Evolutionary conservation across 2,888 invertebrate genomes (phyloP).

Genomic region (Neria commutata): DNA sequence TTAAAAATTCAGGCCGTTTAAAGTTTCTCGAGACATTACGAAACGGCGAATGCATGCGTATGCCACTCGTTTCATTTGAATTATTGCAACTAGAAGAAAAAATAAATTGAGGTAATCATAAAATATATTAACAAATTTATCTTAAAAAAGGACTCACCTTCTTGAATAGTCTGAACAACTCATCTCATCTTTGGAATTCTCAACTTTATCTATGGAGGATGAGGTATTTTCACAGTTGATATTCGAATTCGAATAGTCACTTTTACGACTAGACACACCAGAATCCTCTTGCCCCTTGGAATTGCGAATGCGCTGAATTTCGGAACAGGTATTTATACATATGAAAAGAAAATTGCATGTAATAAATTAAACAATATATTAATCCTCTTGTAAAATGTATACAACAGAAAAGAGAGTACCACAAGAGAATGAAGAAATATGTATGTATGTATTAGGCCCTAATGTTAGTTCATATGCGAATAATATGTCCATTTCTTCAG

Average conservation of each 20-base stretch:
- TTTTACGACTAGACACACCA: constrained; percentile 65
- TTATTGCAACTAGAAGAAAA: background rate
- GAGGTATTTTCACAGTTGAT: constrained; percentile 64
- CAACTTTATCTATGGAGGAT: constrained; percentile 62
- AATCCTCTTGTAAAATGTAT: background rate
- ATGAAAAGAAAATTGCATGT: background rate
- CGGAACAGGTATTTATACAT: background rate
- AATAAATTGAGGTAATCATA: background rate
- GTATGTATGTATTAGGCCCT: too few relatives aligned
- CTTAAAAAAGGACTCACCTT: constrained; percentile 50
- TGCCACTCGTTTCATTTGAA: constrained; percentile 54
- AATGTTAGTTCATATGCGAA: too few relatives aligned
- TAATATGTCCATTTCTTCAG: too few relatives aligned
- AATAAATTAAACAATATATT: background rate
- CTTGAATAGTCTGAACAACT: constrained; percentile 64
- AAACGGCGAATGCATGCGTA: constrained; percentile 58
- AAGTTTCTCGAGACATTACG: constrained; percentile 57
- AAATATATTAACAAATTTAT: background rate
- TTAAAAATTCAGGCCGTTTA: constrained; percentile 59
- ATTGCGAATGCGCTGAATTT: constrained; percentile 44
- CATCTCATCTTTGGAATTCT: constrained; percentile 55
- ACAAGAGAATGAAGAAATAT: too few relatives aligned
- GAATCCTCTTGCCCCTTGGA: constrained; percentile 55
- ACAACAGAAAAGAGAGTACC: too few relatives aligned
- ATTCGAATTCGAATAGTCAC: constrained; percentile 63